These are phyloP conservation scores for Gasteruption jaculator DNA, from an alignment of 2,888 invertebrate species.

Conservation along the genomic window DNA sequence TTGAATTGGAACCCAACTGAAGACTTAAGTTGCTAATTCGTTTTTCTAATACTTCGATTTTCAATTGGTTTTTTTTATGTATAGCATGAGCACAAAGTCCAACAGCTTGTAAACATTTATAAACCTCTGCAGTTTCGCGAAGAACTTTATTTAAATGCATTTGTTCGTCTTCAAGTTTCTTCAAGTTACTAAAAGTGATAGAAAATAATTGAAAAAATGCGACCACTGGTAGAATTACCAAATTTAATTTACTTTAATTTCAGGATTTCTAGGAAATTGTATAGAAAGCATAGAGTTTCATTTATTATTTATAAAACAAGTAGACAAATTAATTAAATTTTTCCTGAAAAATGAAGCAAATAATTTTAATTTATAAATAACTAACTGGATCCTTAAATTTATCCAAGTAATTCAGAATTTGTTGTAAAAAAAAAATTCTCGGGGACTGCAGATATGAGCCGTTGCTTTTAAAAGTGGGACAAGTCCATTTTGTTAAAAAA, in stretches of 20 bases:
- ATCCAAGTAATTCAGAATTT: no score
- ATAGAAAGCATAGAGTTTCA: slow-evolving; percentile 16
- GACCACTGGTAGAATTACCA: slow-evolving; percentile 1
- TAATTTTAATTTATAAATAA: not conserved
- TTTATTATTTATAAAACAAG: no score
- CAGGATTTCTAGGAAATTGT: slow-evolving; percentile 7
- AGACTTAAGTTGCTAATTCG: slow-evolving; percentile 21
- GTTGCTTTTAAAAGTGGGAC: no score
- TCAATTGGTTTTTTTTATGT: slow-evolving; percentile 27
- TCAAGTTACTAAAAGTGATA: slow-evolving; percentile 32
- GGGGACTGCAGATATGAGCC: no score
- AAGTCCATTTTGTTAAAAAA: no score
- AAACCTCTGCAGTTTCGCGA: slow-evolving; percentile 27
- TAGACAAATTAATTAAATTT: not conserved
- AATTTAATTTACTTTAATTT: slow-evolving; percentile 1
- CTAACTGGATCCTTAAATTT: no score
- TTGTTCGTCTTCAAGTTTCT: slow-evolving; percentile 38
- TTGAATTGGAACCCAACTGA: slow-evolving; percentile 1
- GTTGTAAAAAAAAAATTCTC: no score
- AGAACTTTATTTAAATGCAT: slow-evolving; percentile 31
- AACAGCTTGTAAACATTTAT: slow-evolving; percentile 35
- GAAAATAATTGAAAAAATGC: not conserved
- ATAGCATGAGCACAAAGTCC: slow-evolving; percentile 31
- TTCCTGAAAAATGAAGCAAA: not conserved
- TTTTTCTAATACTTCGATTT: slow-evolving; percentile 27